These are phyloP conservation scores for Pipistrellus pipistrellus DNA, from an alignment of 2,797 vertebrate genomes.

Conservation along the genomic window DNA sequence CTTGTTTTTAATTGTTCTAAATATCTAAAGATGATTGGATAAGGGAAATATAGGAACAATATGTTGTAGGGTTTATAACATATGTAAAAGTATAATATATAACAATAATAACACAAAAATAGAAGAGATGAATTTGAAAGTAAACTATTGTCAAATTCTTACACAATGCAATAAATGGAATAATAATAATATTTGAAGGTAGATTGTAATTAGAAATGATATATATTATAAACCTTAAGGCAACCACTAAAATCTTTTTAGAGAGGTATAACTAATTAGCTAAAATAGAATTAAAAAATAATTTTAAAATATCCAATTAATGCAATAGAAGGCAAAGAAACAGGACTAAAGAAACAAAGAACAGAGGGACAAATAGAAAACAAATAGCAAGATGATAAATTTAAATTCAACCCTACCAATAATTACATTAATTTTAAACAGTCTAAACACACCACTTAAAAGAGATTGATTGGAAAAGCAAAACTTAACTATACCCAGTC, in stretches of 20 bases:
- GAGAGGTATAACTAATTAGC: not conserved
- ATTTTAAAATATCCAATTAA: not conserved
- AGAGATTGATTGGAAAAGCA: not conserved
- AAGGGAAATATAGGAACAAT: not conserved
- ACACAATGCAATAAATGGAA: not conserved
- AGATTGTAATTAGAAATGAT: not conserved
- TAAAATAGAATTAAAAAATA: not conserved
- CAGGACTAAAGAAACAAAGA: not conserved
- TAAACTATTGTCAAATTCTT: not conserved
- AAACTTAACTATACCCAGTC: not conserved
- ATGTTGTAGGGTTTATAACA: not conserved
- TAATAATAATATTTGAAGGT: not conserved
- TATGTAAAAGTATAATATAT: not conserved
- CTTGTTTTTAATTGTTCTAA: slow-evolving; percentile 38
- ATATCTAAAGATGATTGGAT: not conserved
- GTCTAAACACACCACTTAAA: not conserved
- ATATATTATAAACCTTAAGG: not conserved
- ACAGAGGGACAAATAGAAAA: not conserved
- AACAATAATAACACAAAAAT: not conserved
- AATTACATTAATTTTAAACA: not conserved
- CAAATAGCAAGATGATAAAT: not conserved
- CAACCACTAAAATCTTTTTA: not conserved
- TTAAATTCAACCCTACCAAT: not conserved
- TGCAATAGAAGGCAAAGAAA: not conserved
- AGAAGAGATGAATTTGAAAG: not conserved